Evolutionary conservation across 1,140 invertebrate genomes (phyloP).

Genomic region (Physella acuta): DNA sequence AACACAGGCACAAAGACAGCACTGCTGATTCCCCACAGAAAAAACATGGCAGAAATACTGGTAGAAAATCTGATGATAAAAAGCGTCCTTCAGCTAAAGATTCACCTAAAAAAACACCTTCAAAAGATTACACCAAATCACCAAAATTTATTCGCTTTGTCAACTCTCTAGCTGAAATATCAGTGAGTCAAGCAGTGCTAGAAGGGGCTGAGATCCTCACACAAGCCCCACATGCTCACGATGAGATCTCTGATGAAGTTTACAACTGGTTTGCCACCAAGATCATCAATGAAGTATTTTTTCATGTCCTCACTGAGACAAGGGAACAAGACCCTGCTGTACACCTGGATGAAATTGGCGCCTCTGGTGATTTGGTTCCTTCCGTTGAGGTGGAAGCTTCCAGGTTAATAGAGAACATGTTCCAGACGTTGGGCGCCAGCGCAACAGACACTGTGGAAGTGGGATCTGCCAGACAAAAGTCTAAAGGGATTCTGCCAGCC

Average conservation of each 20-base stretch:
- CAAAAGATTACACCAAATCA: neutral
- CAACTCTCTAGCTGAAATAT: conserved; percentile 12
- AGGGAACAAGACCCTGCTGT: neutral
- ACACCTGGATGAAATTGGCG: neutral
- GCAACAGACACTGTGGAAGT: neutral
- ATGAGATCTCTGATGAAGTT: conserved; percentile 28
- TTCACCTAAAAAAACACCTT: neutral
- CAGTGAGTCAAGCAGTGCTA: conserved; percentile 10
- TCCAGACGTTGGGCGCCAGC: neutral
- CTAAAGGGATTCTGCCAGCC: conserved; percentile 2
- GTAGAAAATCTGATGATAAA: neutral
- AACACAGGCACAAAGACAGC: neutral
- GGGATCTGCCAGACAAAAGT: neutral
- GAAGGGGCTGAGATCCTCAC: conserved; percentile 17
- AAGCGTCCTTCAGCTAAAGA: neutral
- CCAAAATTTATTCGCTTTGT: conserved; percentile 13
- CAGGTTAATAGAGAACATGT: neutral
- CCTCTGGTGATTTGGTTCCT: neutral
- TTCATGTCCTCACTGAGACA: conserved; percentile 20
- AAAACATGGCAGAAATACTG: neutral
- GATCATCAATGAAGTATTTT: conserved; percentile 32
- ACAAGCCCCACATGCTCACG: neutral
- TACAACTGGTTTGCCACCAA: conserved; percentile 33
- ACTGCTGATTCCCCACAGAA: neutral
- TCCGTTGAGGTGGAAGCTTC: neutral